Evolutionary conservation across 53 echinoderm and acorn worm genomes (phyloP).

Genomic region (Astropecten irregularis): DNA sequence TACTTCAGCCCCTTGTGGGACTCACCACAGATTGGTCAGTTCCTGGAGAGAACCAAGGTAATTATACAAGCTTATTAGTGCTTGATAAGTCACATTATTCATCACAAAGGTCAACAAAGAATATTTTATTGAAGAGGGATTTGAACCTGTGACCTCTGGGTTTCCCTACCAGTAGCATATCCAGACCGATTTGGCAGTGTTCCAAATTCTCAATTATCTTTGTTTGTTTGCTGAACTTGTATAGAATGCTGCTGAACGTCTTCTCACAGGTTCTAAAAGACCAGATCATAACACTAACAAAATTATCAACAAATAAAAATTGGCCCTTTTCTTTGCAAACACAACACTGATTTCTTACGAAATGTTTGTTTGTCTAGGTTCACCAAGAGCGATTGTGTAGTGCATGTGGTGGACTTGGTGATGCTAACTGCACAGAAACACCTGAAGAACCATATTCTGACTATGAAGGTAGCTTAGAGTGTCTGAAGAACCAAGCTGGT

Average conservation of each 20-base stretch:
- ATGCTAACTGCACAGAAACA: constrained; percentile 40
- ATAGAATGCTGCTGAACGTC: too few relatives aligned
- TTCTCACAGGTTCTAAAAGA: too few relatives aligned
- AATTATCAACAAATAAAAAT: too few relatives aligned
- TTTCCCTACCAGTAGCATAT: too few relatives aligned
- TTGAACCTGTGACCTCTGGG: too few relatives aligned
- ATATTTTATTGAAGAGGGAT: too few relatives aligned
- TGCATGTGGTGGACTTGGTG: constrained; percentile 62
- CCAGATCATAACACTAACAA: too few relatives aligned
- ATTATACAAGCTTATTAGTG: not conserved
- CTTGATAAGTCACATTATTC: not conserved
- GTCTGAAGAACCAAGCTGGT: constrained; percentile 68
- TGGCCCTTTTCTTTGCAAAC: too few relatives aligned
- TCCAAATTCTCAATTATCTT: too few relatives aligned
- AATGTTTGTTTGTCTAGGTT: constrained; percentile 28
- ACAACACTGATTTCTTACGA: not conserved
- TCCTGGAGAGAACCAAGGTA: constrained; percentile 76
- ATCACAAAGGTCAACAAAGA: not conserved
- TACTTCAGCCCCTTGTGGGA: constrained; percentile 96
- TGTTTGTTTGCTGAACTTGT: too few relatives aligned
- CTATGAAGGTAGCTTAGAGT: constrained; percentile 65
- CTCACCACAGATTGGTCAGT: constrained; percentile 64
- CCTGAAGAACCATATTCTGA: constrained; percentile 69
- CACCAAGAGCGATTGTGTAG: constrained; percentile 73
- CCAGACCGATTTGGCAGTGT: too few relatives aligned